Conservation (phyloP, 2,113 vertebrate genomes). For the Antigone vipio region DNA sequence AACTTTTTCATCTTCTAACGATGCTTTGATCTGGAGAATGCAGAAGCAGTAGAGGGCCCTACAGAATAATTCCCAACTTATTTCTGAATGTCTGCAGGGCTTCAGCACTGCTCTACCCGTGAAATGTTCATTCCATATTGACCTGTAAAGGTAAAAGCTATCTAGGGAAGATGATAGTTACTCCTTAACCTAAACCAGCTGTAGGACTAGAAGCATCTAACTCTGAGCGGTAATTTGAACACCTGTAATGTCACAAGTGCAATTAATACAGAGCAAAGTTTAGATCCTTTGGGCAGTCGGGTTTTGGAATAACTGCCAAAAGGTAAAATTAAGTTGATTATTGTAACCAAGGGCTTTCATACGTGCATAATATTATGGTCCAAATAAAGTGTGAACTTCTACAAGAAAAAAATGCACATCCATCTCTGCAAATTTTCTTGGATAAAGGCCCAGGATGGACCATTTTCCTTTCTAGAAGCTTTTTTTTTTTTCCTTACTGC, state of each 20-base stretch:
- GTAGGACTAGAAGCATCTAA: not conserved
- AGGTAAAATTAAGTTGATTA: not conserved
- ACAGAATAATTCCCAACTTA: not conserved
- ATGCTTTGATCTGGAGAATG: slow-evolving; percentile 8
- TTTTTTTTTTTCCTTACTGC: not conserved
- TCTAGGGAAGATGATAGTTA: not conserved
- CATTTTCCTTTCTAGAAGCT: not conserved
- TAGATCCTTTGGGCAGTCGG: not conserved
- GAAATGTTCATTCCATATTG: not conserved
- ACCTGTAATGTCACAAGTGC: not conserved
- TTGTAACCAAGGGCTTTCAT: not conserved
- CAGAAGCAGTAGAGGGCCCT: not conserved
- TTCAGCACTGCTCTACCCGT: not conserved
- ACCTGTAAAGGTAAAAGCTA: not conserved
- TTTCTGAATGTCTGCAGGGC: not conserved
- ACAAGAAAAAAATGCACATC: not conserved
- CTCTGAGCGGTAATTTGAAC: not conserved
- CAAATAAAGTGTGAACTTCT: not conserved
- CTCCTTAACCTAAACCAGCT: not conserved
- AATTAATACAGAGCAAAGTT: not conserved
- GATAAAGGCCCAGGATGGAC: not conserved
- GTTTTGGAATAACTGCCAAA: not conserved
- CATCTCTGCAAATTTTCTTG: not conserved
- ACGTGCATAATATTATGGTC: not conserved
- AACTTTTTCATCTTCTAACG: not conserved